Conservation (phyloP, 2,888 invertebrate species). For the Aleiodes leptofemur region DNA sequence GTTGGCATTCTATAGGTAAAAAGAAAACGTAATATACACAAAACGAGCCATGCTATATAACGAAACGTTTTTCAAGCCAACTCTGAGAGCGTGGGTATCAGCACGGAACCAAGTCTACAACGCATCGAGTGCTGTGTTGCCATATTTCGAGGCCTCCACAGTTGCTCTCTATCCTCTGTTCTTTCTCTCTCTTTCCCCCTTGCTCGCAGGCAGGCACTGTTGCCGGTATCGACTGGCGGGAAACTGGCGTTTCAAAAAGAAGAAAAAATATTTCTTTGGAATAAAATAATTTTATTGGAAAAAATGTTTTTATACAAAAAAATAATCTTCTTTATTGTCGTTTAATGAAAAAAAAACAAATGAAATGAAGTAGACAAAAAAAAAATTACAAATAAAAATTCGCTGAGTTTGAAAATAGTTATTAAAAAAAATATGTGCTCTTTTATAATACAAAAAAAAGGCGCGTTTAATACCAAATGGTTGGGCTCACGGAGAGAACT, state of each 20-base stretch:
- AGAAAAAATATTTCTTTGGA: not conserved
- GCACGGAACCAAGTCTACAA: slow-evolving; percentile 75
- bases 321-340: no score
- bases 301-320: not conserved
- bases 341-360: no score
- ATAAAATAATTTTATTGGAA: not conserved
- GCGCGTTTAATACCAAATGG: slow-evolving; percentile 3
- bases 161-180: slow-evolving; percentile 48
- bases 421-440: slow-evolving; percentile 60
- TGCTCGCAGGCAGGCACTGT: slow-evolving; percentile 52
- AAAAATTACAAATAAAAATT: not conserved
- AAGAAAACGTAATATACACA: slow-evolving; percentile 23
- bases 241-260: slow-evolving; percentile 71
- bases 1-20: slow-evolving; percentile 62
- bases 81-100: slow-evolving; percentile 75
- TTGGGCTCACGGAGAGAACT: slow-evolving; percentile 14
- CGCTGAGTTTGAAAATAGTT: slow-evolving; percentile 68
- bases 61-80: slow-evolving; percentile 57
- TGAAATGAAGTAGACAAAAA: no score
- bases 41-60: slow-evolving; percentile 49
- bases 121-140: slow-evolving; percentile 71
- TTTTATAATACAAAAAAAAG: slow-evolving; percentile 32
- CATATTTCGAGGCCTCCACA: slow-evolving; percentile 71
- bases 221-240: slow-evolving; percentile 69
- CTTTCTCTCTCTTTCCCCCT: slow-evolving; percentile 46